Evolutionary conservation across 2,113 vertebrate species (phyloP), one percentile per base, ranked within the genome.

Genomic region (Zosterops borbonicus): DNA sequence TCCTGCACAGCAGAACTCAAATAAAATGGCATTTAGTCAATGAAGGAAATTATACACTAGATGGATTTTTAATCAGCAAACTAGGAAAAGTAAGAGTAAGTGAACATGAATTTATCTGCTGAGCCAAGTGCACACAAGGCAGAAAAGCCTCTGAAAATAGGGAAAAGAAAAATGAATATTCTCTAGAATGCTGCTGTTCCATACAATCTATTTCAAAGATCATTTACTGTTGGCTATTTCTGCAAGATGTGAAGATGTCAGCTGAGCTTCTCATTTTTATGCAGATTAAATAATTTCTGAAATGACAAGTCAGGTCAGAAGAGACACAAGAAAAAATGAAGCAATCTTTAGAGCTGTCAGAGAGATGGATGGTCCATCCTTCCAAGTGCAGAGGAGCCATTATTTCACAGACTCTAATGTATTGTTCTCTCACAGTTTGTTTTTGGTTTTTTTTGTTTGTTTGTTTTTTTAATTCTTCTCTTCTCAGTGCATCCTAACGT

Each of bases 401-500:
- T 70, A 16, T 82, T 67, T 55, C 58, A 56, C 17, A 27, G 20
- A 53, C 46, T 92, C 80, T 95, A 95, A 97, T 56, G 58, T 33
- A 68, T 70, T 86, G 31, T 80, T 89, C 47, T 93, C 79, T 87
- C 71, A 91, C 58, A 3, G 2, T 62, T 55, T 4, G 9, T 50
- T 56, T 31, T 50, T n/a, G n/a, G n/a, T 31, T 41, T 31, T 7
- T 2, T 56, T 31, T 56, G n/a, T n/a, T n/a, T n/a, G n/a, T 31
- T 41, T 31, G 46, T 31, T 56, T 31, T 41, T 31, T 7, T 2
- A 33, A 85, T 93, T n/a, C 15, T 87, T 97, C 46, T 98, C 84
- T 96, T 95, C 76, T 65, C 97, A 99, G 99, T 98, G 98, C 98
- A 98, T 98, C 98, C 98, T 96, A 99, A 98, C 4, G 98, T 98